Conservation (phyloP, 2,797 vertebrate species). For the Pseudochromis fuscus region DNA sequence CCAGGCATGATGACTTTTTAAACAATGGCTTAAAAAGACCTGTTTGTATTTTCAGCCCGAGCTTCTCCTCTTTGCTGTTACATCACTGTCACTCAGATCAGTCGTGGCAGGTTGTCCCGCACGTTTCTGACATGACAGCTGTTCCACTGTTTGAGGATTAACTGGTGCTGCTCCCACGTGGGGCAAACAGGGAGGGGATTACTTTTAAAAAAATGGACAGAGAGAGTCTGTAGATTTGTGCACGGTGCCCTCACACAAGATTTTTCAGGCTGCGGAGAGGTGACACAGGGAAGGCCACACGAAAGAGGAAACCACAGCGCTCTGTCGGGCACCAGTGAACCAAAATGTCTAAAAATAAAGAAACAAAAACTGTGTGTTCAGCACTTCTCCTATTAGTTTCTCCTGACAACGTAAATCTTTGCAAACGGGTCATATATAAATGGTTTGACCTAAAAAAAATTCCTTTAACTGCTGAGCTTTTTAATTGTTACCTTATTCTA, state of each 20-base stretch:
- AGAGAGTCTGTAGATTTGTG: conserved; percentile 38
- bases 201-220: conserved; percentile 50
- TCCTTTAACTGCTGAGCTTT: not conserved
- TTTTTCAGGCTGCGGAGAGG: conserved; percentile 22
- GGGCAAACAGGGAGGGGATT: conserved; percentile 69
- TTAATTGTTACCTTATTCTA: not conserved
- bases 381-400: too few species aligned
- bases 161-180: conserved; percentile 66
- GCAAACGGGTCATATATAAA: too few species aligned
- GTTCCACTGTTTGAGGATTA: conserved; percentile 75
- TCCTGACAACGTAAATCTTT: too few species aligned
- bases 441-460: too few species aligned
- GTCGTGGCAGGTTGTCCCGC: conserved; percentile 46
- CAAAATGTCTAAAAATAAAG: too few species aligned
- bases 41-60: conserved; percentile 22
- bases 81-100: conserved; percentile 46
- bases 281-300: conserved; percentile 6
- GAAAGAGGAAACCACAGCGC: not conserved
- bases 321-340: not conserved
- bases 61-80: conserved; percentile 23
- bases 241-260: conserved; percentile 6
- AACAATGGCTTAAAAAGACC: conserved; percentile 13
- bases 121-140: conserved; percentile 78
- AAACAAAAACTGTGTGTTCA: too few species aligned
- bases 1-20: conserved; percentile 26